Percentiles rank a stretch among this genome's conserved stretches.
Evolutionary conservation across 2,113 vertebrate species (phyloP).

Genomic region (Pollachius pollachius): DNA sequence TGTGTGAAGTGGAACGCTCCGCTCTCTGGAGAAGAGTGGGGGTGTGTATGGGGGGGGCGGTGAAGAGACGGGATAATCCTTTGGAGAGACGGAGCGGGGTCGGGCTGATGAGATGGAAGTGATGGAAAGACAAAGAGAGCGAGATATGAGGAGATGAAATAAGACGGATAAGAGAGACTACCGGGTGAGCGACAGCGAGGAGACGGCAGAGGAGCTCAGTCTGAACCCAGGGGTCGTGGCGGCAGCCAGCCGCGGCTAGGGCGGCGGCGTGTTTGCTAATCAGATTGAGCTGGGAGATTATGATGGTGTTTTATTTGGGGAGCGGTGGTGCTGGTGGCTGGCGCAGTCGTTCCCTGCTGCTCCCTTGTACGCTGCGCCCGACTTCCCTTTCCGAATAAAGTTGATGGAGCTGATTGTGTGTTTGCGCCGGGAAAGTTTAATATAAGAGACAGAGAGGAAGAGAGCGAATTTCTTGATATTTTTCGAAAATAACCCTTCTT

Average conservation of each 20-base stretch:
- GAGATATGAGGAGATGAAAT: not conserved
- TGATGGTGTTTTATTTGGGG: constrained; percentile 10
- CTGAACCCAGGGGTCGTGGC: constrained; percentile 3
- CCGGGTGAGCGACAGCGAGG: not conserved
- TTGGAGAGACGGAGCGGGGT: constrained; percentile 38
- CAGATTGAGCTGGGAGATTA: constrained; percentile 21
- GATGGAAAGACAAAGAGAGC: constrained; percentile 25
- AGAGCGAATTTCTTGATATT: constrained; percentile 23
- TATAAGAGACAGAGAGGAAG: constrained; percentile 49
- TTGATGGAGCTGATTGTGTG: constrained; percentile 29
- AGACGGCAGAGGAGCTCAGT: too few species aligned
- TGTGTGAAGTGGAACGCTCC: constrained; percentile 52
- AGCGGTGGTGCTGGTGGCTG: constrained; percentile 20
- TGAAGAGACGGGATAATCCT: constrained; percentile 35
- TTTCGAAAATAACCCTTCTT: constrained; percentile 52
- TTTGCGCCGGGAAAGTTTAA: constrained; percentile 41
- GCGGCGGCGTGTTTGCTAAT: not conserved
- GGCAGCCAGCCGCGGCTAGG: not conserved
- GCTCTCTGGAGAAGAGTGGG: constrained; percentile 46
- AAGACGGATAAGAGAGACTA: not conserved
- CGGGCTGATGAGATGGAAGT: constrained; percentile 43
- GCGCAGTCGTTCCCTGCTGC: too few species aligned
- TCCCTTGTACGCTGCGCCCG: too few species aligned
- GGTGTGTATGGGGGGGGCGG: not conserved
- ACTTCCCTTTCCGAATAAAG: constrained; percentile 24